A percentile compares a stretch with the other conserved stretches of the same genome.
Evolutionary conservation across 2,888 invertebrate species (phyloP).

Genomic region (Oscheius sp.): DNA sequence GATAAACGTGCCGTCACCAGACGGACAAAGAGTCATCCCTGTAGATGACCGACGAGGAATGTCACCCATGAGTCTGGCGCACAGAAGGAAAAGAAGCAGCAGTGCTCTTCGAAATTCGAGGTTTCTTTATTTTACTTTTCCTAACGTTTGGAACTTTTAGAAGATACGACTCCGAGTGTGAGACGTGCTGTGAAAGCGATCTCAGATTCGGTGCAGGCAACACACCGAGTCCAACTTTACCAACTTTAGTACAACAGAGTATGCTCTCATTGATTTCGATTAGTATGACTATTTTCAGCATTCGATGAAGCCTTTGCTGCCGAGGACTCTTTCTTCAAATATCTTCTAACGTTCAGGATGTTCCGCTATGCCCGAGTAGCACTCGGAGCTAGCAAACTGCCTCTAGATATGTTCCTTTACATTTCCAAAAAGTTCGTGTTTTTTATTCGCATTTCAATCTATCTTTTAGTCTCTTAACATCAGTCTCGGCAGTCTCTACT

Average conservation of each 20-base stretch:
- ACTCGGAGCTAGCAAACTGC: conserved; percentile 55
- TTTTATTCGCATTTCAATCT: neutral
- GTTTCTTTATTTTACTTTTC: conserved; percentile 4
- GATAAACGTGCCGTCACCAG: conserved; percentile 33
- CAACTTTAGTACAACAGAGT: conserved; percentile 53
- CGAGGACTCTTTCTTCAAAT: conserved; percentile 58
- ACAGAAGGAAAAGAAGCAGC: conserved; percentile 43
- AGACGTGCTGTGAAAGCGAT: conserved; percentile 66
- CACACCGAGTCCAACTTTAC: conserved; percentile 41
- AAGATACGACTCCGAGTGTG: conserved; percentile 66
- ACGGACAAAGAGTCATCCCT: conserved; percentile 23
- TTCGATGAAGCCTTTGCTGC: conserved; percentile 63
- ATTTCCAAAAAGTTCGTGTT: conserved; percentile 51
- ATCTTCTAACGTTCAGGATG: conserved; percentile 62
- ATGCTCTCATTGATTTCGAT: conserved; percentile 15
- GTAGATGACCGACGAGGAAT: conserved; percentile 24
- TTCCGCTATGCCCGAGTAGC: conserved; percentile 57
- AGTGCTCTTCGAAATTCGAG: conserved; percentile 13
- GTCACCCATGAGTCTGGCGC: conserved; percentile 16
- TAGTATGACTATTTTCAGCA: conserved; percentile 47
- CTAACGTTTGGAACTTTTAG: neutral
- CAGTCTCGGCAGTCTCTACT: conserved; percentile 43
- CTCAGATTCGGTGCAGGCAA: conserved; percentile 45
- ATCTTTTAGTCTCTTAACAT: conserved; percentile 47
- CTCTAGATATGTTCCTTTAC: conserved; percentile 50